Conservation (phyloP, 2,113 vertebrate genomes). For the Pan troglodytes region NHGRI_mPanTro3-v2.1_pri NC_072401.2:165585501-165586000, state of each 20-base stretch:
- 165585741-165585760: neutral
- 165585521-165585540: neutral
- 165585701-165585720: neutral
- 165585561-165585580: neutral
- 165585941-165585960: neutral
- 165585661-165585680: neutral
- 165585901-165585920: neutral
- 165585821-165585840: neutral
- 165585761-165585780: neutral
- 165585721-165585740: slow-evolving; percentile 7
- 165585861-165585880: neutral
- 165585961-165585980: neutral
- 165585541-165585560: neutral
- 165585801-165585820: neutral
- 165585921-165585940: neutral
- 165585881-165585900: neutral
- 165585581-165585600: neutral
- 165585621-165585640: neutral
- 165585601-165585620: neutral
- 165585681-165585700: slow-evolving; percentile 19
- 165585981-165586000: neutral
- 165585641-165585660: neutral
- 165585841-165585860: slow-evolving; percentile 14
- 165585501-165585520: neutral
- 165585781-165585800: neutral